Evolutionary conservation across 2,113 vertebrate species (phyloP), one percentile per base, ranked within the genome.

Genomic region (Campylomormyrus numenius): DNA sequence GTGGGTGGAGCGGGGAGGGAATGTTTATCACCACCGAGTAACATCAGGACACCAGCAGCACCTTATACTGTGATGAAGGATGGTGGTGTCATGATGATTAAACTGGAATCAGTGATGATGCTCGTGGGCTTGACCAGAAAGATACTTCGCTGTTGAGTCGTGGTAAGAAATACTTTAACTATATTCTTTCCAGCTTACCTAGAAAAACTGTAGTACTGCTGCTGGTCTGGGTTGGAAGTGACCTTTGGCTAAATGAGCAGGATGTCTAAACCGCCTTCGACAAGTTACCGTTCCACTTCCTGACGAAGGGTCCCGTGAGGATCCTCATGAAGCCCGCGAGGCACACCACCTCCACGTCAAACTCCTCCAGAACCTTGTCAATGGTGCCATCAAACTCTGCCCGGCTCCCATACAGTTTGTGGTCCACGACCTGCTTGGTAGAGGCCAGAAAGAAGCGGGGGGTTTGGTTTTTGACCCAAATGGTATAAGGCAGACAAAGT

Each of bases 251-350:
- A 77, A 39, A 77, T 39, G 31, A 39, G 31, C 70, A 39, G 27
- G 11, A 39, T 7, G 35, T 39, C 5, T 42, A 80, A 39, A 39
- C 74, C 39, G 15, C 13, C 35, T 80, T 42, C 17, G 70, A 39
- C 3, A 80, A 85, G 95, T 90, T 94, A 99, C 98, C 98, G 66
- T 95, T 95, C 98, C 98, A 99, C 89, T 99, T 99, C 90, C 94
- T 97, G 91, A 99, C 98, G 42, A 99, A 99, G 1, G 95, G 93
- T 2, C 96, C 97, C 0, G 98, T 98, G 27, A 99, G 96, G 93
- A 99, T 99, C 88, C 98, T 95, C 98, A 99, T 99, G 94, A 99
- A 99, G 0, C 98, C 98, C 0, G 98, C 98, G 70, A 99, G 96
- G 92, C 98, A 99, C 85, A 99, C 96, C 91, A 99, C 93, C 93